Evolutionary conservation across 92 coral and sea anemone species (phyloP).

Genomic region (Diadumene lineata): DNA sequence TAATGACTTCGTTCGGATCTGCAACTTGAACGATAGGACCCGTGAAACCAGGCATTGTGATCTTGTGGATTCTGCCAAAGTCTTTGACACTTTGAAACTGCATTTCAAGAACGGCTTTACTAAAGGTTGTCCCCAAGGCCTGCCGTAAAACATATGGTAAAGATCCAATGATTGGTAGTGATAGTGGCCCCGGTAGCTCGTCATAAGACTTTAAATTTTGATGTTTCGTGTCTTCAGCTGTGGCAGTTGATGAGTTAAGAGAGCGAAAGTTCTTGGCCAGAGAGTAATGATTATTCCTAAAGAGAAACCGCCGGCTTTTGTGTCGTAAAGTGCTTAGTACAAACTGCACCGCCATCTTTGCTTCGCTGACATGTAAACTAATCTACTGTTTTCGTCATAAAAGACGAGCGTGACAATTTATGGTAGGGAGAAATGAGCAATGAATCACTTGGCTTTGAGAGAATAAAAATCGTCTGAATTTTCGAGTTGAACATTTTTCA

Average conservation of each 20-base stretch:
- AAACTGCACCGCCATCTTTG: neutral
- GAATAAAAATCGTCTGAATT: no score
- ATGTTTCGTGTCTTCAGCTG: neutral
- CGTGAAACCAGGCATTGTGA: constrained; percentile 10
- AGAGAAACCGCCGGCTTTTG: neutral
- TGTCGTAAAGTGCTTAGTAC: neutral
- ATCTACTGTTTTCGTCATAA: no score
- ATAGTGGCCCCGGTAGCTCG: constrained; percentile 13
- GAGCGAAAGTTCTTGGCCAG: neutral
- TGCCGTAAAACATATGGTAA: neutral
- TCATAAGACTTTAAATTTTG: neutral
- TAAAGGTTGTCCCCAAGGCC: neutral
- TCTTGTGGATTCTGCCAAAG: constrained; percentile 9
- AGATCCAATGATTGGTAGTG: constrained; percentile 9
- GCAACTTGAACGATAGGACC: constrained; percentile 41
- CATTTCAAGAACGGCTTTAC: constrained; percentile 13
- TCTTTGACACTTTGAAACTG: constrained; percentile 16
- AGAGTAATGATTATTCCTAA: neutral
- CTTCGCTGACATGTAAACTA: no score
- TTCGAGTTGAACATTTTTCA: no score
- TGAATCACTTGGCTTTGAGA: no score
- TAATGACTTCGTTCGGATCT: constrained; percentile 50
- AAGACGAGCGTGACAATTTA: no score
- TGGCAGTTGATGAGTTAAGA: neutral
- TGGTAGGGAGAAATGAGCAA: no score